Evolutionary conservation across 2,888 invertebrate genomes (phyloP), one percentile per base, ranked within the genome.

Genomic region (Orthonevra nobilis): DNA sequence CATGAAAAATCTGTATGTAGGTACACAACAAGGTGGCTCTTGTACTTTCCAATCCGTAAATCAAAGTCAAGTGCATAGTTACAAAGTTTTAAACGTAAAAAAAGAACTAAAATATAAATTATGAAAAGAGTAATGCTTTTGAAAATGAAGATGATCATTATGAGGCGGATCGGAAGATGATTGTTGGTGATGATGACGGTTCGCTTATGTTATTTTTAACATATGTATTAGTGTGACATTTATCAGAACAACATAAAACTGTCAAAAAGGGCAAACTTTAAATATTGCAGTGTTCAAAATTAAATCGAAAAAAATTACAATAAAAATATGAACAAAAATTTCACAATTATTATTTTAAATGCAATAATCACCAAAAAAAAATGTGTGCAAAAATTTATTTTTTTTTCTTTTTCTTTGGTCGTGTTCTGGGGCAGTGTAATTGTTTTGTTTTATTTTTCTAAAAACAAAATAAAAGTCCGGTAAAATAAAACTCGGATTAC

Each of bases 171-270:
- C n/a, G 32, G 44, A 3, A 36, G 52, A 68, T 68, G 58, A 32
- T 40, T 56, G 56, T 42, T 63, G 70, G 70, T 70, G 63, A 77
- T 77, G 70, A 77, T 64, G 58, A 64, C 63, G 30, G 50, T 30
- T 44, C 58, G 46, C 19, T 30, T 15, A 23, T 50, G 14, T 28
- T n/a, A 10, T n/a, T 58, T 42, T 56, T 26, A 28, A 63, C 12
- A 56, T 26, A 42, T 34, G 10, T 44, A 63, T 77, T 77, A 52
- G 77, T 77, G 44, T 66, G 32, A 56, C 36, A 70, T 52, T 61
- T 52, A 58, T 44, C 63, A 69, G 19, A 64, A 60, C 70, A 77
- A 77, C 50, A 77, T 32, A 70, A 46, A 66, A 66, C 17, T 32
- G 23, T n/a, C 14, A 28, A 34, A 30, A 48, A 23, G 23, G 10